Percentiles rank a stretch among this genome's conserved stretches.
These are phyloP conservation scores for Andricus grossulariae DNA, from an alignment of 1,140 invertebrate species.

Conservation along the genomic window DNA sequence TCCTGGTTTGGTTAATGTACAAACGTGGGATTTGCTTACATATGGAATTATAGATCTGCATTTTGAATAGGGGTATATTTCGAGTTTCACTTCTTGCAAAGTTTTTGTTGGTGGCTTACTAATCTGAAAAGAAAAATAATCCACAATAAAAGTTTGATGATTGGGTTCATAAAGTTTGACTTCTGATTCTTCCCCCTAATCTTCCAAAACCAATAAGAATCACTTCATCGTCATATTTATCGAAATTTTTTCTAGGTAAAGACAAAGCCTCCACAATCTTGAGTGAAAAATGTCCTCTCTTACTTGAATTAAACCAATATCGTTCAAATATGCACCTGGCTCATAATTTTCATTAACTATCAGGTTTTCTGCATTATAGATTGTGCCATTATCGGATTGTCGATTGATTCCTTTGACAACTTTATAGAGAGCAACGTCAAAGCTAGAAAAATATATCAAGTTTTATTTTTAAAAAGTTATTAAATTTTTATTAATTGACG, in stretches of 20 bases:
- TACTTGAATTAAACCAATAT: slow-evolving; percentile 1
- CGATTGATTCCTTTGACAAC: not conserved
- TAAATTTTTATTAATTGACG: slow-evolving; percentile 63
- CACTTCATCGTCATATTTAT: not conserved
- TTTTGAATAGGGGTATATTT: slow-evolving; percentile 44
- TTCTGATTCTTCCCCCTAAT: not conserved
- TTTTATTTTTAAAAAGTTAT: slow-evolving; percentile 50
- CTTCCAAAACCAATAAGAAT: slow-evolving; percentile 6
- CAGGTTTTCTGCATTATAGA: not conserved
- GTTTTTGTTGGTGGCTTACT: not conserved
- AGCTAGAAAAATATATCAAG: not conserved
- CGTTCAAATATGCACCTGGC: not conserved
- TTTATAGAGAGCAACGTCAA: not conserved
- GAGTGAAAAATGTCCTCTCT: not conserved
- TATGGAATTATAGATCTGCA: slow-evolving; percentile 53
- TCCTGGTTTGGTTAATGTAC: slow-evolving; percentile 71
- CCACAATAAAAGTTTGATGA: not conserved
- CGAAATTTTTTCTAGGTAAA: not conserved
- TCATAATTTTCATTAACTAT: not conserved
- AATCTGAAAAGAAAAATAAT: slow-evolving; percentile 2
- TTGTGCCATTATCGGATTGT: slow-evolving; percentile 10
- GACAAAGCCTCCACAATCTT: not conserved
- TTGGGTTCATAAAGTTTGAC: not conserved
- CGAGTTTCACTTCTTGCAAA: slow-evolving; percentile 14
- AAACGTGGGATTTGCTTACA: slow-evolving; percentile 71